These are phyloP conservation scores for Tetrao urogallus DNA, from an alignment of 2,113 vertebrate genomes.

Conservation along the genomic window DNA sequence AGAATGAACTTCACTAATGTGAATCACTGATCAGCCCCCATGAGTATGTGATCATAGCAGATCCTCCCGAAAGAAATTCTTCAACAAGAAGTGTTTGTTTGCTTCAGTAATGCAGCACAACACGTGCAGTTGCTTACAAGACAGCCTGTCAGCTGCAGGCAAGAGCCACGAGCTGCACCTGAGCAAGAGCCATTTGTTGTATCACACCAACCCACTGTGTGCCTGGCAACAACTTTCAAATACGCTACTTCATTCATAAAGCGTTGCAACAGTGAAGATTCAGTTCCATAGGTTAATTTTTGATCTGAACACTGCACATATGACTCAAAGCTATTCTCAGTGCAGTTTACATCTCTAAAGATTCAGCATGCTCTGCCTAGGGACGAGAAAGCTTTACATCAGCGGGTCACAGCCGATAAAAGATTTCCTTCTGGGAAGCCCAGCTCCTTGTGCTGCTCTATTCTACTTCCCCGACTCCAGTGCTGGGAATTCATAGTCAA, in stretches of 20 bases:
- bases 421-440: constrained; percentile 9
- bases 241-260: not conserved
- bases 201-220: not conserved
- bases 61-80: not conserved
- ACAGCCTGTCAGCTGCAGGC: not conserved
- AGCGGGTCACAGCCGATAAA: not conserved
- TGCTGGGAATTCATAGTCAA: not conserved
- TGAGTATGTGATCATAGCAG: accelerated
- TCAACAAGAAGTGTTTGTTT: not conserved
- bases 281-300: not conserved
- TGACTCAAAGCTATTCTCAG: not conserved
- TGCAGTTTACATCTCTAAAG: not conserved
- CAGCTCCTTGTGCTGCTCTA: not conserved
- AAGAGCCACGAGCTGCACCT: not conserved
- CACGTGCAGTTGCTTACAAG: not conserved
- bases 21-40: not conserved
- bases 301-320: not conserved
- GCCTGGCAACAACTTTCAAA: not conserved
- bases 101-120: not conserved
- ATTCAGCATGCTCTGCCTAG: not conserved
- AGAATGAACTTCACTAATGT: not conserved
- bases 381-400: not conserved
- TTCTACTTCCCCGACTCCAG: not conserved
- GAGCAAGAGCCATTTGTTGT: not conserved
- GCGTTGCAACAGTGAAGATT: not conserved